Evolutionary conservation across 2,888 invertebrate species (phyloP).

Genomic region (Isotomurus palustris): DNA sequence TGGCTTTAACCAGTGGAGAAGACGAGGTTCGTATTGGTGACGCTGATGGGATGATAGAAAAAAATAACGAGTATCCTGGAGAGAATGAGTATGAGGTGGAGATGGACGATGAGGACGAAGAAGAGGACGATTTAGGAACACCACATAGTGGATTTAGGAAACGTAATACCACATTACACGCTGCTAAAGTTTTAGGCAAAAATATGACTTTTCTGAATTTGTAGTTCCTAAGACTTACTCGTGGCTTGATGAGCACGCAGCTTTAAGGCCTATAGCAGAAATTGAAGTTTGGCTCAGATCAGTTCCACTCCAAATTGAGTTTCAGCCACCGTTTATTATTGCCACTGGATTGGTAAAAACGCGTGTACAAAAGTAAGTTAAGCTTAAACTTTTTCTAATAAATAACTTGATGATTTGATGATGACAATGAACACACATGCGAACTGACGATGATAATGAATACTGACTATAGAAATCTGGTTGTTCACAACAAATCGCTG

Average conservation of each 20-base stretch:
- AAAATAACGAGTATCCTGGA: neutral
- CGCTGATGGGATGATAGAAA: neutral
- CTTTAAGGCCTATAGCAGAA: slow-evolving; percentile 23
- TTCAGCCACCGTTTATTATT: slow-evolving; percentile 25
- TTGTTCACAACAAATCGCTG: slow-evolving; percentile 12
- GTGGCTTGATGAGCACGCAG: neutral
- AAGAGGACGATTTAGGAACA: neutral
- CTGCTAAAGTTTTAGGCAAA: neutral
- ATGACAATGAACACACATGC: neutral
- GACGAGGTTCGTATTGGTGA: too few species aligned
- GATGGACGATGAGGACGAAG: neutral
- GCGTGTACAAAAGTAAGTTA: neutral
- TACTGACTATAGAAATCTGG: slow-evolving; percentile 13
- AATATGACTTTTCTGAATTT: neutral
- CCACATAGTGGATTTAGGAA: neutral
- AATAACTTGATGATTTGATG: neutral
- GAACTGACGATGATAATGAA: too few species aligned
- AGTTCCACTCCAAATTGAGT: slow-evolving; percentile 27
- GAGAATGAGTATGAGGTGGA: neutral
- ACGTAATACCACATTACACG: neutral
- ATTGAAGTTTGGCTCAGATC: slow-evolving; percentile 32
- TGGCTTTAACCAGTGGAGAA: too few species aligned
- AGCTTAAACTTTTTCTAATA: neutral
- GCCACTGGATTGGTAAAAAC: slow-evolving; percentile 10
- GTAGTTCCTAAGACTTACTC: neutral